Conservation (phyloP, 2,113 vertebrate species). For the Barnardius zonarius region DNA sequence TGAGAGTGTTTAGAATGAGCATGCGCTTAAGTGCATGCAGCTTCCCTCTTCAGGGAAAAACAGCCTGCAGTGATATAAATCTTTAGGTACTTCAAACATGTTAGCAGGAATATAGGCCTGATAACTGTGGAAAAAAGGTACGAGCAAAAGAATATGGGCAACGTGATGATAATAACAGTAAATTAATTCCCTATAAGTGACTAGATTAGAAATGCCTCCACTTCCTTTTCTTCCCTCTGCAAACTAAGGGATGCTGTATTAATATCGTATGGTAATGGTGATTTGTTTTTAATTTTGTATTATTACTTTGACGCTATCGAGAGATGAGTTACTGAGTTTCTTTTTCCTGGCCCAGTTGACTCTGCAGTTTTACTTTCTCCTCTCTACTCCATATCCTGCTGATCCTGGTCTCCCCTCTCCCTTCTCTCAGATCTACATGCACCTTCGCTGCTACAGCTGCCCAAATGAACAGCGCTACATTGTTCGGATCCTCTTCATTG, state of each 20-base stretch:
- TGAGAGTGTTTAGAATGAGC: background rate
- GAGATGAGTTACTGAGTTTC: background rate
- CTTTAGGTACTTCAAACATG: background rate
- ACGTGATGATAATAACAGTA: background rate
- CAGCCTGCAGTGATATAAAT: background rate
- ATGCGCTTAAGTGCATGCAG: accelerated
- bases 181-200: background rate
- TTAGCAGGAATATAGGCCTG: background rate
- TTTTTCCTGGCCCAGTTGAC: background rate
- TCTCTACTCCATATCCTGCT: background rate
- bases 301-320: background rate
- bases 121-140: background rate
- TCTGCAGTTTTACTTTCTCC: background rate
- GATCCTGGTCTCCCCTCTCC: background rate
- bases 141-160: background rate
- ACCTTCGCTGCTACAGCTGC: conserved; percentile 93
- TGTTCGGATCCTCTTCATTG: conserved; percentile 95
- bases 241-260: background rate
- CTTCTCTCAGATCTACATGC: conserved; percentile 90
- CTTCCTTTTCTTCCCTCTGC: background rate
- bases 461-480: conserved; percentile 96
- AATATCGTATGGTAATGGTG: background rate
- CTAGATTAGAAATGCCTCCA: background rate
- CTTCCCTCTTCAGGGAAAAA: background rate
- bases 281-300: background rate